A percentile compares a stretch with the other conserved stretches of the same genome.
Conservation (phyloP, 2,113 vertebrate genomes). For the Lophochroa leadbeateri region DNA sequence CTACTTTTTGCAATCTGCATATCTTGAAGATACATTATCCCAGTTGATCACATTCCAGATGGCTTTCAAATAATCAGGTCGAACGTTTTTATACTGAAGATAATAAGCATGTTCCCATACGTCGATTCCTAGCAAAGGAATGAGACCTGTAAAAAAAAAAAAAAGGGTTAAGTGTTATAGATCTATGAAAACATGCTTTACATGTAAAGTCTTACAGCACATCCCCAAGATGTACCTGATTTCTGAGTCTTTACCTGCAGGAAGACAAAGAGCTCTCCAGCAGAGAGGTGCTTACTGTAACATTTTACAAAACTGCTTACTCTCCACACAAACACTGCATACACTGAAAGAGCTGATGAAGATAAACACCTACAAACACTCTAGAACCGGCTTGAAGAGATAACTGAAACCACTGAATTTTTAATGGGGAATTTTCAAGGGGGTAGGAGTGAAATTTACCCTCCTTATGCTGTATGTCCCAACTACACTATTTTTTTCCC, state of each 20-base stretch:
- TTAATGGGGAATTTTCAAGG: neutral
- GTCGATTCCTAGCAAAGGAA: slow-evolving; percentile 94
- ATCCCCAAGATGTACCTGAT: neutral
- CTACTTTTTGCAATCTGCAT: slow-evolving; percentile 85
- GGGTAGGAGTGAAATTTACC: neutral
- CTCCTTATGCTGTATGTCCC: neutral
- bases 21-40: slow-evolving; percentile 91
- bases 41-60: slow-evolving; percentile 97
- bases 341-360: neutral
- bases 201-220: neutral
- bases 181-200: neutral
- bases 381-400: neutral
- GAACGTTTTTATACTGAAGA: slow-evolving; percentile 97
- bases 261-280: neutral
- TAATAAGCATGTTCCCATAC: slow-evolving; percentile 99
- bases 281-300: neutral
- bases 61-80: slow-evolving; percentile 96
- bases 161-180: neutral
- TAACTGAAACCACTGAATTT: neutral
- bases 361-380: neutral
- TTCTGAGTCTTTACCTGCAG: neutral
- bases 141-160: slow-evolving; percentile 79
- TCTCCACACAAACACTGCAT: neutral
- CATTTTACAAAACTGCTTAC: neutral
- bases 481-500: neutral